These are phyloP conservation scores for Mustelus asterias DNA, from an alignment of 2,113 vertebrate species.

Conservation along the genomic window DNA sequence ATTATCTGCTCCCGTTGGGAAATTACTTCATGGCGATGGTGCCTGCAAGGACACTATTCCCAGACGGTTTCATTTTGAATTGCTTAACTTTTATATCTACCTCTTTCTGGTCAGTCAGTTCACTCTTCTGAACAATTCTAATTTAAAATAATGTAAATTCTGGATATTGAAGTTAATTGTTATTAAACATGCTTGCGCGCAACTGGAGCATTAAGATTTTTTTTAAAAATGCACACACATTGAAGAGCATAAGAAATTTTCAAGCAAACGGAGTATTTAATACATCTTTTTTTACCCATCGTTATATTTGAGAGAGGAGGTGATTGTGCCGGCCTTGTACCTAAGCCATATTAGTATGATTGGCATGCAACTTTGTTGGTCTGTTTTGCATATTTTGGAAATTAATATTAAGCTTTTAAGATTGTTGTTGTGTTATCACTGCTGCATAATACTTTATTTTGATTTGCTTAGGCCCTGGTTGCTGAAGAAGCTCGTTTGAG, in stretches of 20 bases:
- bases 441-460: not conserved
- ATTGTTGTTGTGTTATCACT: not conserved
- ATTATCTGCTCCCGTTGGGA: too few relatives aligned
- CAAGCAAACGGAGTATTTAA: not conserved
- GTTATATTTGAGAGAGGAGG: not conserved
- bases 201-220: not conserved
- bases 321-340: not conserved
- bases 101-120: not conserved
- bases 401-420: not conserved
- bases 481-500: slow-evolving; percentile 87
- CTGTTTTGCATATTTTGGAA: not conserved
- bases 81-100: not conserved
- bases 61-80: not conserved
- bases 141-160: not conserved
- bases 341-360: not conserved
- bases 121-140: not conserved
- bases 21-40: too few relatives aligned
- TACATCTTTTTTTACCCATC: not conserved
- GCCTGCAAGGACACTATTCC: too few relatives aligned
- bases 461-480: slow-evolving; percentile 68
- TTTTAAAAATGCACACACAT: not conserved
- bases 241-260: not conserved
- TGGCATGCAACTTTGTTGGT: not conserved
- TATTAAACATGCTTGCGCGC: not conserved
- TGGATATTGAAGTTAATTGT: not conserved